Evolutionary conservation across 2,888 invertebrate species (phyloP).

Genomic region (Julus scandinavius): DNA sequence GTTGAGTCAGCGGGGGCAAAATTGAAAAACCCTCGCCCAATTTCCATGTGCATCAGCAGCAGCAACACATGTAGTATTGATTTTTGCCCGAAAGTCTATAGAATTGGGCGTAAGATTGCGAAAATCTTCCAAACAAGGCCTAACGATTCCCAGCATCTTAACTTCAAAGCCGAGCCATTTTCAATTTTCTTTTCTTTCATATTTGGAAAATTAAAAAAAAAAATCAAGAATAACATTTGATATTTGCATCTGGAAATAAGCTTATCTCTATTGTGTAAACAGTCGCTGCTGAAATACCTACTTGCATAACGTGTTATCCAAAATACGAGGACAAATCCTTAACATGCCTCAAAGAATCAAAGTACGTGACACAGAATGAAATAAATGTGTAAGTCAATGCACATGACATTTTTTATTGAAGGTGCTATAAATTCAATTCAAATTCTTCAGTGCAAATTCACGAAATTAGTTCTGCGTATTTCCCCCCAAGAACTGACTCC

Average conservation of each 20-base stretch:
- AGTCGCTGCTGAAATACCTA: background rate
- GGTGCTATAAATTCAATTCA: too few relatives aligned
- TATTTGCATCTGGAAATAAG: background rate
- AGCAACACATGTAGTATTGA: slow-evolving; percentile 11
- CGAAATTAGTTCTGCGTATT: too few relatives aligned
- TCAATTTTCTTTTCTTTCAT: background rate
- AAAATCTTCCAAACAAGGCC: background rate
- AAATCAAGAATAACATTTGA: background rate
- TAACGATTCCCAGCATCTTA: background rate
- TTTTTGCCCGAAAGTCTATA: slow-evolving; percentile 9
- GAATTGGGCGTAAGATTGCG: background rate
- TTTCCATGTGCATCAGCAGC: slow-evolving; percentile 28
- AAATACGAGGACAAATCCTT: too few relatives aligned
- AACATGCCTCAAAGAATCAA: too few relatives aligned
- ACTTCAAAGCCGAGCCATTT: background rate
- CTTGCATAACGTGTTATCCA: background rate
- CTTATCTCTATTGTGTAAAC: background rate
- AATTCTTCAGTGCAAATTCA: too few relatives aligned
- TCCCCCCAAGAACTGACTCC: too few relatives aligned
- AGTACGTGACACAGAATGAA: too few relatives aligned
- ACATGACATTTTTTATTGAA: too few relatives aligned
- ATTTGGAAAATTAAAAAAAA: background rate
- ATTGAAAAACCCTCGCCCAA: slow-evolving; percentile 30
- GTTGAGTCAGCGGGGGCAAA: slow-evolving; percentile 16
- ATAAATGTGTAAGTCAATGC: too few relatives aligned